Base-by-base conservation (phyloP, 2,113 vertebrate genomes). In the Corythoichthys haematopterus region DNA sequence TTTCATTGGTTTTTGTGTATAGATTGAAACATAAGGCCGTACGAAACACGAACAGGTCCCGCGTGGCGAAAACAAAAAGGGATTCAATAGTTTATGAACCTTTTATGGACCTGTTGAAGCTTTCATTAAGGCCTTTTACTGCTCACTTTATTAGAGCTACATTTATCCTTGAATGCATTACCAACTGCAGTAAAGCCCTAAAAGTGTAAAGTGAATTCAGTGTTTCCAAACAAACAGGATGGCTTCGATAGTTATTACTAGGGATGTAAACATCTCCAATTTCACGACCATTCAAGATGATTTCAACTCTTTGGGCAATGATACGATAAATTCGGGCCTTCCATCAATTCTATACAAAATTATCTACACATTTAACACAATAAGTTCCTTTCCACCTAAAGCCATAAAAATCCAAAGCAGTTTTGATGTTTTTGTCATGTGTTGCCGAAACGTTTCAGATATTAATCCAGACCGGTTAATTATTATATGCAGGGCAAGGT, bases 41-140 rank as follows among this genome's bases (percentile, higher is more conserved):
- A 71, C 16, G 36, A 64, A 69, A 70, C 46, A 14, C 43, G 61
- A 72, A 58, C 60, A 64, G 65, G 64, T 71, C 55, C 2, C n/a
- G 3, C 55, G 76, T 65, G 60, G 69, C 61, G 69, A 77, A 69
- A 69, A 61, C 52, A 65, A 70, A 20, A 8, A 47, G 51, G 52
- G n/a, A 69, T 69, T 73, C 65, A 69, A 68, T 56, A 79, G 78
- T 85, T 89, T 79, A 90, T 90, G 73, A 84, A 84, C 60, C 65
- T 81, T 91, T 90, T 88, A 88, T 89, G 63, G 87, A 89, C 85
- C 88, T 80, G 33, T 76, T 66, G 75, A 66, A 76, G 71, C 73
- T 76, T 84, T 88, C 70, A 87, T 51, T 62, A 15, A 65, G 61
- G 59, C 59, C 20, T 79, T 89, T 92, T 86, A 91, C 71, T 43